Conservation (phyloP, 2,888 invertebrate species). For the Drosophila neutralis region DNA sequence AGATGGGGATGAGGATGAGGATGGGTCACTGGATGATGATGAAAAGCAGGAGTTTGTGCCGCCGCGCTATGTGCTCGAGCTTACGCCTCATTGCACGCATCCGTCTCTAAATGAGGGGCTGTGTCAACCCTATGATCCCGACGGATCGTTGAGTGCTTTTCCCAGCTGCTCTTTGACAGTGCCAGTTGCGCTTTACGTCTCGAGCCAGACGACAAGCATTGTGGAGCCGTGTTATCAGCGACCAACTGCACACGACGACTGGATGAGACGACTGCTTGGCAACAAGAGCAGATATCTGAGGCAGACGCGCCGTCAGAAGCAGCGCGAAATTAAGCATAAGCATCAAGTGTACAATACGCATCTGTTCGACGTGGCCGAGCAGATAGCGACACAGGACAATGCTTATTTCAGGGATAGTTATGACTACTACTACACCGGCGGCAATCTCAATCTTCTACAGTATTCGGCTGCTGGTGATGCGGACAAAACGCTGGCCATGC, state of each 20-base stretch:
- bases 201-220: conserved; percentile 45
- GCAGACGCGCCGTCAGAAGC: conserved; percentile 23
- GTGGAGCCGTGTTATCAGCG: conserved; percentile 52
- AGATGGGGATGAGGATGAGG: background rate
- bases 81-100: conserved; percentile 43
- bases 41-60: background rate
- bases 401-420: conserved; percentile 78
- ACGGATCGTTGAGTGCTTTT: conserved; percentile 11
- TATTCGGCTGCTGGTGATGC: conserved; percentile 6
- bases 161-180: conserved; percentile 49
- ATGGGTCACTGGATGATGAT: background rate
- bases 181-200: conserved; percentile 54
- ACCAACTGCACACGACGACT: conserved; percentile 29
- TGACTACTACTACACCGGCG: conserved; percentile 83
- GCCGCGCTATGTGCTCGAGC: conserved; percentile 20
- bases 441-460: conserved; percentile 71
- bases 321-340: conserved; percentile 39
- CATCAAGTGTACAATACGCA: conserved; percentile 22
- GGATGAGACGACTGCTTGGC: conserved; percentile 19
- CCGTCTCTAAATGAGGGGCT: conserved; percentile 46
- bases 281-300: conserved; percentile 18
- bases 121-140: background rate
- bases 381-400: conserved; percentile 59
- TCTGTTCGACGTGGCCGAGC: conserved; percentile 59
- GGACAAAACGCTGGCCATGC: conserved; percentile 56